Percentiles rank a stretch among this genome's conserved stretches.
Conservation (phyloP, 2,888 invertebrate genomes). For the Machimus atricapillus region DNA sequence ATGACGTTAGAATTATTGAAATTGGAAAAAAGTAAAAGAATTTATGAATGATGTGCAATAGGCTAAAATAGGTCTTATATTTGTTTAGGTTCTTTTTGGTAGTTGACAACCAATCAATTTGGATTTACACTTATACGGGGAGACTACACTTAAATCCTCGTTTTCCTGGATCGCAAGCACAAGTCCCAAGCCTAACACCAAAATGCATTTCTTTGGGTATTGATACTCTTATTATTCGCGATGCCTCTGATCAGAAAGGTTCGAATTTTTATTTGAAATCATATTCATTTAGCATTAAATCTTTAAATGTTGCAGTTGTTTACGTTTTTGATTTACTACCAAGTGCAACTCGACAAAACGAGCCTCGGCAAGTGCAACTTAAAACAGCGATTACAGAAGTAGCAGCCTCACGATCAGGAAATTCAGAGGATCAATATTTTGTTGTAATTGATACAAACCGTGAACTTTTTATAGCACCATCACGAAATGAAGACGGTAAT, state of each 20-base stretch:
- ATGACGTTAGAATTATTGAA: constrained; percentile 59
- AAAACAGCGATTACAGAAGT: constrained; percentile 79
- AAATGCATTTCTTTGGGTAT: constrained; percentile 82
- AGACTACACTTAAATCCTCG: constrained; percentile 83
- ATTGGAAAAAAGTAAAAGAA: constrained; percentile 58
- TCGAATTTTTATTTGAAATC: neutral
- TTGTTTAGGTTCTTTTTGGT: constrained; percentile 81
- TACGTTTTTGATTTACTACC: constrained; percentile 82
- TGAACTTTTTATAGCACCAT: constrained; percentile 82
- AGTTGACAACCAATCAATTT: constrained; percentile 83
- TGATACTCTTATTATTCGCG: constrained; percentile 86
- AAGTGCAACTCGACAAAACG: constrained; percentile 65
- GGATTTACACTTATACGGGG: constrained; percentile 93
- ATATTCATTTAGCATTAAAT: neutral
- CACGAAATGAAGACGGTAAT: constrained; percentile 47
- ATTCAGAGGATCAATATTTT: constrained; percentile 77
- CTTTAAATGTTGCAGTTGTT: constrained; percentile 66
- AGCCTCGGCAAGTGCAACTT: constrained; percentile 72
- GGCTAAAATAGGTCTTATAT: neutral
- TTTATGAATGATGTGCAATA: neutral
- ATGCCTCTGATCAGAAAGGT: constrained; percentile 85
- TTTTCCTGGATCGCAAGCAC: constrained; percentile 84
- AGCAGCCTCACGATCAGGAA: constrained; percentile 84
- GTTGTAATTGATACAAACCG: constrained; percentile 89
- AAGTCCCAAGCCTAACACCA: constrained; percentile 71